phyloP scores from a whole-genome alignment of 1,140 invertebrate genomes.

The Temnothorax nylanderi region DNA sequence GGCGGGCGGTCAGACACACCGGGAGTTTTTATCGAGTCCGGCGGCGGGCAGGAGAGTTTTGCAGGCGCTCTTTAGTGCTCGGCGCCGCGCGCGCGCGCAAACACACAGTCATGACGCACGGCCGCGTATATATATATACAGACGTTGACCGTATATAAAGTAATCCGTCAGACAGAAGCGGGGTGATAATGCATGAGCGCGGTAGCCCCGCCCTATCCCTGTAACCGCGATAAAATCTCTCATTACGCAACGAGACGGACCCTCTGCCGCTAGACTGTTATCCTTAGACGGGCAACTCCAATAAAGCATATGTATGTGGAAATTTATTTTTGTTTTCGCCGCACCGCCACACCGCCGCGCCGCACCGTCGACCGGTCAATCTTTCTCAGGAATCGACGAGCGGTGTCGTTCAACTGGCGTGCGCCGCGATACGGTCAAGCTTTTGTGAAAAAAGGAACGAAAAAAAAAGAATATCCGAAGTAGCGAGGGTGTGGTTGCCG shows the following conservation, averaged over 20 bases:
- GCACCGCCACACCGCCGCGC: neutral
- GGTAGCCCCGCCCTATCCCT: slow-evolving; percentile 83
- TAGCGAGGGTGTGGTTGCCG: neutral
- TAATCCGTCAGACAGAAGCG: slow-evolving; percentile 81
- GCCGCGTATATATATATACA: slow-evolving; percentile 25
- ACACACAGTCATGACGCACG: slow-evolving; percentile 37
- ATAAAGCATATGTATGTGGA: slow-evolving; percentile 75
- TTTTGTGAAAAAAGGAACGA: neutral
- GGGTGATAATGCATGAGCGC: slow-evolving; percentile 83
- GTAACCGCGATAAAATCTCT: slow-evolving; percentile 83
- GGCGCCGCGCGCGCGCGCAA: slow-evolving; percentile 39
- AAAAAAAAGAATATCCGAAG: neutral
- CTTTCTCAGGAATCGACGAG: slow-evolving; percentile 47
- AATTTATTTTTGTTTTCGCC: slow-evolving; percentile 72
- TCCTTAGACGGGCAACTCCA: slow-evolving; percentile 73
- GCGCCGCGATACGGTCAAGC: slow-evolving; percentile 19
- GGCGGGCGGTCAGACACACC: slow-evolving; percentile 67
- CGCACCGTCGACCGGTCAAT: slow-evolving; percentile 31
- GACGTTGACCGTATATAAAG: slow-evolving; percentile 79
- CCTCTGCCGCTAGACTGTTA: slow-evolving; percentile 81
- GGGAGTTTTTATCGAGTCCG: slow-evolving; percentile 73
- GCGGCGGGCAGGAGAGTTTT: slow-evolving; percentile 71
- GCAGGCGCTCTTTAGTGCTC: slow-evolving; percentile 74
- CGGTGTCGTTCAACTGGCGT: slow-evolving; percentile 16
- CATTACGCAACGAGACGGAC: slow-evolving; percentile 83